Percentiles rank a stretch among this genome's conserved stretches.
Conservation (phyloP, 2,113 vertebrate genomes). For the Bos javanicus region DNA sequence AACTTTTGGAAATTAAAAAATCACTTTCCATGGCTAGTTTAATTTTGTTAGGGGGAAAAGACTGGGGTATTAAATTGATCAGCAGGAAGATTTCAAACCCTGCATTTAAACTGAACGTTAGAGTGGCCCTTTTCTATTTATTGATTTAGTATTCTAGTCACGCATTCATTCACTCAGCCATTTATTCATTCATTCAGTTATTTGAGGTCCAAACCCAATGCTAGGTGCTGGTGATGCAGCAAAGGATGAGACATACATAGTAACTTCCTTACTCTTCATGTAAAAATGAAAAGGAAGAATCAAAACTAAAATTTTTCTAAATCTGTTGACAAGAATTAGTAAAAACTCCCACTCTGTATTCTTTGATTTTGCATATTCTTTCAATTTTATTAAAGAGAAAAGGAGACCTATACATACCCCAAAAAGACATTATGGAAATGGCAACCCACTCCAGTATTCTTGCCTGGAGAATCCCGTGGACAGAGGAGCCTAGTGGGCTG, state of each 20-base stretch:
- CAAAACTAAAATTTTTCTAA: neutral
- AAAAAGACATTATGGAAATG: neutral
- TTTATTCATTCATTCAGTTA: neutral
- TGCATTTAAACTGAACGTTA: neutral
- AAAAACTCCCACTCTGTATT: neutral
- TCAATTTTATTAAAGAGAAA: neutral
- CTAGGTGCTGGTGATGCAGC: neutral
- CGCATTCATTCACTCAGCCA: neutral
- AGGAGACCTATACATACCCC: neutral
- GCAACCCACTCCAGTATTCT: neutral
- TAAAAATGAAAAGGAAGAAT: neutral
- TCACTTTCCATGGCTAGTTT: neutral
- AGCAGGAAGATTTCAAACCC: neutral
- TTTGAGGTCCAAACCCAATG: neutral
- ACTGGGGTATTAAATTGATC: neutral
- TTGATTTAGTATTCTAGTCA: neutral
- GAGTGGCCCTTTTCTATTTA: neutral
- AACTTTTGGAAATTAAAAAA: slow-evolving; percentile 46
- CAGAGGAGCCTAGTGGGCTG: neutral
- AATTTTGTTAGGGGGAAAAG: neutral
- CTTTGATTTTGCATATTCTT: neutral
- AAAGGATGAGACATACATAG: neutral
- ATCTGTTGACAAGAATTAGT: neutral
- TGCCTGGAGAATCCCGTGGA: neutral
- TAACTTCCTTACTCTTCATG: neutral